Evolutionary conservation across 2,888 invertebrate genomes (phyloP).

Genomic region (Meandrusa payeni): DNA sequence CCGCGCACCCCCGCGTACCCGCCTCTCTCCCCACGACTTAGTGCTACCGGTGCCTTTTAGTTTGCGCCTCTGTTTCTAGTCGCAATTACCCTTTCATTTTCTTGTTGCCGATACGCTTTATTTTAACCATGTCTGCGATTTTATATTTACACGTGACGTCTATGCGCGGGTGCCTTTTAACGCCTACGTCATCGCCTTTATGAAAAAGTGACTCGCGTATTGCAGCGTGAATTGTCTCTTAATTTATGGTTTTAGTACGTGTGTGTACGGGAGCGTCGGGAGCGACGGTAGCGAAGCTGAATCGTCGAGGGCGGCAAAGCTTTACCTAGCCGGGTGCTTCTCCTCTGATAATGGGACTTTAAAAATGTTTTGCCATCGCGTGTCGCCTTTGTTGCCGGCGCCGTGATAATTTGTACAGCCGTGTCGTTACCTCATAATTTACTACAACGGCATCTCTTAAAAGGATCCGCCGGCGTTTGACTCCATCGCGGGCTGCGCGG

Average conservation of each 20-base stretch:
- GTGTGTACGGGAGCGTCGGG: conserved; percentile 26
- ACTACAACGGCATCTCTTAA: conserved; percentile 31
- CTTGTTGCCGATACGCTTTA: conserved; percentile 56
- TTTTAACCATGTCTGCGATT: conserved; percentile 58
- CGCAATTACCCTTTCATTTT: conserved; percentile 68
- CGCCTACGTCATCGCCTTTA: conserved; percentile 35
- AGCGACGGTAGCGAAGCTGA: conserved; percentile 23
- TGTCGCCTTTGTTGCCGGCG: conserved; percentile 34
- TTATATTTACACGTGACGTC: conserved; percentile 46
- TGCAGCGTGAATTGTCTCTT: conserved; percentile 53
- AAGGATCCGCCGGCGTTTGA: conserved; percentile 32
- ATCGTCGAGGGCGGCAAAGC: conserved; percentile 60
- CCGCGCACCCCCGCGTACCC: no score
- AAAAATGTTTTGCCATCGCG: conserved; percentile 53
- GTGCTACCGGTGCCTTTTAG: conserved; percentile 61
- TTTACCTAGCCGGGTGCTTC: conserved; percentile 46
- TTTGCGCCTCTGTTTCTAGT: conserved; percentile 62
- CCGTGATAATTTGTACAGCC: conserved; percentile 34
- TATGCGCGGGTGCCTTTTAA: conserved; percentile 50
- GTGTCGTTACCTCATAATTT: conserved; percentile 34
- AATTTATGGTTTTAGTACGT: conserved; percentile 49
- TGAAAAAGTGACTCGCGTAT: conserved; percentile 45
- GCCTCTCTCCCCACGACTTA: conserved; percentile 49
- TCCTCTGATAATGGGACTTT: conserved; percentile 42
- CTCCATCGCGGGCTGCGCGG: conserved; percentile 24